Evolutionary conservation across 2,113 vertebrate genomes (phyloP).

Genomic region (Albula glossodonta): DNA sequence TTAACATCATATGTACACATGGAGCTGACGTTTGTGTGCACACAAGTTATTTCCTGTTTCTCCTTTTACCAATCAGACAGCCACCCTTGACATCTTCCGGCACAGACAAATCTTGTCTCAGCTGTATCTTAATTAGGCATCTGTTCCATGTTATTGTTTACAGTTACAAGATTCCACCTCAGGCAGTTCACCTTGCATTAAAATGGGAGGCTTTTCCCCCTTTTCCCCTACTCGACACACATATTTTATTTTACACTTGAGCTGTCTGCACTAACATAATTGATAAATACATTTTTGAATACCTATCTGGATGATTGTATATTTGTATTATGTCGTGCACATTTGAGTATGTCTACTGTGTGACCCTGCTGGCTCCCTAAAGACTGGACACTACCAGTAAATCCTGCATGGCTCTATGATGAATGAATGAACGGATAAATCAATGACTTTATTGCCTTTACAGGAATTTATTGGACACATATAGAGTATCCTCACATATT

Average conservation of each 20-base stretch:
- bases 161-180: slow-evolving; percentile 10
- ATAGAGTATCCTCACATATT: too few species aligned
- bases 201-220: slow-evolving; percentile 17
- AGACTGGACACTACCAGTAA: too few species aligned
- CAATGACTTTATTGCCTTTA: too few species aligned
- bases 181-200: neutral
- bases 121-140: neutral
- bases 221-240: neutral
- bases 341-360: too few species aligned
- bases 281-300: too few species aligned
- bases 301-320: too few species aligned
- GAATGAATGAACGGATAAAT: too few species aligned
- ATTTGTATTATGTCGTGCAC: too few species aligned
- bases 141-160: slow-evolving; percentile 30
- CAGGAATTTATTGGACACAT: too few species aligned
- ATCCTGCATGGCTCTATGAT: too few species aligned
- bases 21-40: neutral
- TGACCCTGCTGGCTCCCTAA: too few species aligned
- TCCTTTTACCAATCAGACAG: neutral
- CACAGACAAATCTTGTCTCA: neutral
- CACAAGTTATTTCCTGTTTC: neutral
- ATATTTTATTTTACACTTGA: neutral
- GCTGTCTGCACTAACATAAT: too few species aligned
- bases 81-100: slow-evolving; percentile 6
- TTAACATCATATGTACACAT: neutral